These are phyloP conservation scores for Onychomys arenicola DNA, from an alignment of 2,797 vertebrate genomes.

Conservation along the genomic window DNA sequence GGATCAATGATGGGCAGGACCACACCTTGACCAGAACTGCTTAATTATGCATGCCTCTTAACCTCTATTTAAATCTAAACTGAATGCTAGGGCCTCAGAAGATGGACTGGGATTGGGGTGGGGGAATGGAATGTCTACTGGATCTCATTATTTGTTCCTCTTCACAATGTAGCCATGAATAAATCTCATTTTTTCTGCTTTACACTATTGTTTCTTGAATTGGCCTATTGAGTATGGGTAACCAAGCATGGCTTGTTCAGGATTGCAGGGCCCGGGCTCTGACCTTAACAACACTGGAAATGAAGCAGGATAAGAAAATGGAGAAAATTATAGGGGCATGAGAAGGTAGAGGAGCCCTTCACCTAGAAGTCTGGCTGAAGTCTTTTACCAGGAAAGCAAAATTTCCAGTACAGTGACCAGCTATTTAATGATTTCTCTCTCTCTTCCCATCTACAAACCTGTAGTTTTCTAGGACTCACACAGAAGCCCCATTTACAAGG, in stretches of 20 bases:
- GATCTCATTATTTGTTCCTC: background rate
- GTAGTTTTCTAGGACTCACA: background rate
- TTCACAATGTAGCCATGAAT: background rate
- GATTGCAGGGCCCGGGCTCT: background rate
- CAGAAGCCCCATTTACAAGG: background rate
- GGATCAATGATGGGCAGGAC: background rate
- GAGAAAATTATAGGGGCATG: background rate
- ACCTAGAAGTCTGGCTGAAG: background rate
- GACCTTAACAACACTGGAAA: background rate
- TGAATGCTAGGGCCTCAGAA: background rate
- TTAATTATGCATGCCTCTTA: background rate
- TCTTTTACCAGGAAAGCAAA: background rate
- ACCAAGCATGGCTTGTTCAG: background rate
- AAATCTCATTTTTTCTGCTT: background rate
- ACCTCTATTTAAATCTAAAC: background rate
- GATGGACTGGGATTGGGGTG: background rate
- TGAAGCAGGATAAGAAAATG: background rate
- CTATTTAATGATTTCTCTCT: background rate
- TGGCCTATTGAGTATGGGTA: background rate
- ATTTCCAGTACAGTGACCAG: background rate
- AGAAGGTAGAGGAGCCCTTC: background rate
- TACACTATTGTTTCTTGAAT: background rate
- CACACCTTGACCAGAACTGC: background rate
- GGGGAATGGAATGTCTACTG: background rate
- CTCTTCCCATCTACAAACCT: background rate